phyloP scores from a whole-genome alignment of 1,140 invertebrate genomes.

The Hyphantria cunea region DNA sequence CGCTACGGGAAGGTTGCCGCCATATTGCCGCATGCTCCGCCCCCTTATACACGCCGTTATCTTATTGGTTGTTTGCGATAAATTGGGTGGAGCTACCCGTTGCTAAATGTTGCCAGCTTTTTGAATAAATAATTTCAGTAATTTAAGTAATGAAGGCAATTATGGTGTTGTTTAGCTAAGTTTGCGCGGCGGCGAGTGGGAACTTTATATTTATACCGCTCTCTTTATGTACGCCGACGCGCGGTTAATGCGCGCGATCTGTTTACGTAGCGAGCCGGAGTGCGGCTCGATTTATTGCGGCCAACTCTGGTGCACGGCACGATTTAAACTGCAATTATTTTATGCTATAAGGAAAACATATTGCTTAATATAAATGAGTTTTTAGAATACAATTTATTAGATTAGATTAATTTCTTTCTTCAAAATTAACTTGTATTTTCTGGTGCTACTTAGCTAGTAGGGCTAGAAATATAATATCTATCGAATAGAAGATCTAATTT shows the following conservation, averaged over 20 bases:
- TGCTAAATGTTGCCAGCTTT: constrained; percentile 81
- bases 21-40: constrained; percentile 67
- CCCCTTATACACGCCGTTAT: constrained; percentile 39
- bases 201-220: constrained; percentile 81
- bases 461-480: no score
- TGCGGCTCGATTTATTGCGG: constrained; percentile 73
- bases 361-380: constrained; percentile 64
- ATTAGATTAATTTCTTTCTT: constrained; percentile 3
- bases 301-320: constrained; percentile 61
- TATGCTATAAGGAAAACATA: constrained; percentile 68
- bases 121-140: constrained; percentile 82
- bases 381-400: constrained; percentile 24
- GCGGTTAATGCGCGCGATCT: constrained; percentile 79
- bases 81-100: constrained; percentile 53
- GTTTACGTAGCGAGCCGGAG: constrained; percentile 71
- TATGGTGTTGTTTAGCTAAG: constrained; percentile 82
- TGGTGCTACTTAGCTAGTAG: no score
- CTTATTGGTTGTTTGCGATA: constrained; percentile 53
- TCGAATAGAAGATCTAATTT: no score
- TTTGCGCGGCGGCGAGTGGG: constrained; percentile 78
- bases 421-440: not conserved
- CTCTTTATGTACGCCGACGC: constrained; percentile 79
- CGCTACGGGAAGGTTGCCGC: constrained; percentile 57
- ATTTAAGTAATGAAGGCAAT: constrained; percentile 82
- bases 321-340: constrained; percentile 81